phyloP scores from a whole-genome alignment of 2,113 vertebrate genomes.

The Rhabdornis inornatus region DNA sequence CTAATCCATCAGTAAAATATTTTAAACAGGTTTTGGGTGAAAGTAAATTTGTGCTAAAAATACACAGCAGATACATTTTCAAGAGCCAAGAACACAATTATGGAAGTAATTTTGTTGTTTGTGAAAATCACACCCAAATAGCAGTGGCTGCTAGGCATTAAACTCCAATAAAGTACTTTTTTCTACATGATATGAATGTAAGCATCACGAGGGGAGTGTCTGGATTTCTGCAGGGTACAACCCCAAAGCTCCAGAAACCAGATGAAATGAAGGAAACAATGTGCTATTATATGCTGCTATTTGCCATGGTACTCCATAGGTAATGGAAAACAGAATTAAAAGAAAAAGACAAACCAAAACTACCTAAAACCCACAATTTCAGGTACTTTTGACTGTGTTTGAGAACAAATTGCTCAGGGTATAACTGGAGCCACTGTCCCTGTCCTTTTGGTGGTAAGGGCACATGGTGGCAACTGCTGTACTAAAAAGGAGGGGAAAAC shows the following conservation, averaged over 20 bases:
- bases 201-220: neutral
- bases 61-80: neutral
- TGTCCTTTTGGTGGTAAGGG: neutral
- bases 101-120: neutral
- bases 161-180: neutral
- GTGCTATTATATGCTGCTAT: neutral
- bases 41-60: slow-evolving; percentile 1
- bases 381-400: neutral
- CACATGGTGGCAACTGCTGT: neutral
- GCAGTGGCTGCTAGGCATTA: neutral
- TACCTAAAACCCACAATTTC: neutral
- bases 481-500: neutral
- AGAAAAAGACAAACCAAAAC: neutral
- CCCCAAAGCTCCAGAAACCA: neutral
- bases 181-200: neutral
- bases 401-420: neutral
- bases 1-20: neutral
- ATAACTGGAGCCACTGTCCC: neutral
- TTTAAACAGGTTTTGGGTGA: neutral
- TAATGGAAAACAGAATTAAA: neutral
- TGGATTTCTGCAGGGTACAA: neutral
- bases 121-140: neutral
- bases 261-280: neutral
- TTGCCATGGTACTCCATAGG: neutral
- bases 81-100: neutral